These are phyloP conservation scores for Luscinia luscinia DNA, from an alignment of 2,797 vertebrate genomes.

Conservation along the genomic window DNA sequence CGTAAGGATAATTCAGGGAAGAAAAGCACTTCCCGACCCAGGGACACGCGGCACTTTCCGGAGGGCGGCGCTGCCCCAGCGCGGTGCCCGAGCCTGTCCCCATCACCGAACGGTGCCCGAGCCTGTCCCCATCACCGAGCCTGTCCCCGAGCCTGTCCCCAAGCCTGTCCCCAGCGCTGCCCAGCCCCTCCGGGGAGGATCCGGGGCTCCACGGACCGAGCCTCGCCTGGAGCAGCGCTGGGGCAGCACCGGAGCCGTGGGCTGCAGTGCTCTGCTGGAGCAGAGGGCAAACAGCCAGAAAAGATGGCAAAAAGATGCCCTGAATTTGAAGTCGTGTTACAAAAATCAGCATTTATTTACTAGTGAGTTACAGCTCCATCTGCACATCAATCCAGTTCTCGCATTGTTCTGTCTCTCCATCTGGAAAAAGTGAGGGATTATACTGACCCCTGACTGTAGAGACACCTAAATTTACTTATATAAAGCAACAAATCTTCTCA, in stretches of 20 bases:
- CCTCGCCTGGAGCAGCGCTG: not conserved
- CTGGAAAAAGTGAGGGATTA: not conserved
- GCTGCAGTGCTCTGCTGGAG: no score
- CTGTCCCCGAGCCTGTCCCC: no score
- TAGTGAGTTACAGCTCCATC: not conserved
- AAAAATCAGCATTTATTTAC: not conserved
- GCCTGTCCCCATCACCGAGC: no score
- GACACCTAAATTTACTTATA: not conserved
- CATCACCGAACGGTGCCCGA: no score
- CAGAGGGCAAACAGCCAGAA: not conserved
- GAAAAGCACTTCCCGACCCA: no score
- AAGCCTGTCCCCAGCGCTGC: not conserved
- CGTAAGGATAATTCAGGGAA: not conserved
- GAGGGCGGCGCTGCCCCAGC: not conserved
- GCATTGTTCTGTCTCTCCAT: not conserved
- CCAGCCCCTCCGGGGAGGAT: not conserved
- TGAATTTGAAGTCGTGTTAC: not conserved
- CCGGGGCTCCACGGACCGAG: no score
- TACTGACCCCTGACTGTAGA: not conserved
- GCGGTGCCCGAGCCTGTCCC: no score
- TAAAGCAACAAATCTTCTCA: not conserved
- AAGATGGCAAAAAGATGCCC: not conserved
- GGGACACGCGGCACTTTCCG: not conserved
- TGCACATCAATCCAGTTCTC: not conserved
- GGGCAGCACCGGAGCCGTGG: no score